Percentiles rank a stretch among this genome's conserved stretches.
phyloP scores from a whole-genome alignment of 2,797 vertebrate species.

The Eurystomus glaucurus region DNA sequence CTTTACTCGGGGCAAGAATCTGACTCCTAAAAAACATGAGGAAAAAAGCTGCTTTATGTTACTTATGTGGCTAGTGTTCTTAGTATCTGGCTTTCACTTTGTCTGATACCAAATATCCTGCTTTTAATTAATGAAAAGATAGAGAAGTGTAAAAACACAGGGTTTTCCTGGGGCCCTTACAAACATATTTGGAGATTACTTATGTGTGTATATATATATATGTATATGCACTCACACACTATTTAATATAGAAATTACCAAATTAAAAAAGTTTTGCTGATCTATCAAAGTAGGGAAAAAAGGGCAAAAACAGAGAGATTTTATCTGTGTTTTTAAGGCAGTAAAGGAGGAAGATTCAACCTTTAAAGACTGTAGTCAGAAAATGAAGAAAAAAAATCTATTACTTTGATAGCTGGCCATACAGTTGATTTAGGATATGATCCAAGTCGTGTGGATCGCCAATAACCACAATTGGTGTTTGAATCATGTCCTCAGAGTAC shows the following conservation, averaged over 20 bases:
- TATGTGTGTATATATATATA: neutral
- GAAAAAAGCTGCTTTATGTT: neutral
- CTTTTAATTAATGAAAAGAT: neutral
- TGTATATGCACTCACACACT: neutral
- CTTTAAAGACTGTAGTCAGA: slow-evolving; percentile 7
- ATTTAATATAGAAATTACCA: neutral
- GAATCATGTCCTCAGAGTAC: slow-evolving; percentile 71
- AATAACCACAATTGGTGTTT: slow-evolving; percentile 62
- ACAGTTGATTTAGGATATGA: slow-evolving; percentile 59
- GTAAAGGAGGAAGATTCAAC: neutral
- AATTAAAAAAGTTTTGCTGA: neutral
- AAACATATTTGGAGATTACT: neutral
- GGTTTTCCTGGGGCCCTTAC: fast-evolving
- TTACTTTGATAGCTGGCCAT: slow-evolving; percentile 61
- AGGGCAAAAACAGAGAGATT: neutral
- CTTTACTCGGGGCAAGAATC: neutral
- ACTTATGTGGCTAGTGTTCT: neutral
- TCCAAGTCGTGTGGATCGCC: slow-evolving; percentile 73
- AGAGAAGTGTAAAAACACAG: neutral
- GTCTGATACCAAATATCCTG: neutral
- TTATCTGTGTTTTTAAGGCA: neutral
- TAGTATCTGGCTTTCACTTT: neutral
- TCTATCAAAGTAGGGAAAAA: neutral
- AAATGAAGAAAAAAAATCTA: slow-evolving; percentile 6
- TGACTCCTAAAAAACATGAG: neutral